Conservation (phyloP, 2,113 vertebrate genomes). For the Eulemur rufifrons region DNA sequence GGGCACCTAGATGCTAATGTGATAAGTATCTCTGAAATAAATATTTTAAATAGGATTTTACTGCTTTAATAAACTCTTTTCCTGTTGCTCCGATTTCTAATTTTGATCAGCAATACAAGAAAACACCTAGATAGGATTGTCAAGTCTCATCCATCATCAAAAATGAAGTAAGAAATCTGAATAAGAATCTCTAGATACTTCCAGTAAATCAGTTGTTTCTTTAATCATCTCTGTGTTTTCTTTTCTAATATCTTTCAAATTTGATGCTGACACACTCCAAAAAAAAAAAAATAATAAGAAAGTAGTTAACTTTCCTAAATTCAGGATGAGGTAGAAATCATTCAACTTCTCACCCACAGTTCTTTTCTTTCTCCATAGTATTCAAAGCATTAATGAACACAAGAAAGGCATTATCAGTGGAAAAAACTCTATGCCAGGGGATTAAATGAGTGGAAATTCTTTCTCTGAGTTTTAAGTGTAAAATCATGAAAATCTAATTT, state of each 20-base stretch:
- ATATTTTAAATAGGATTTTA: slow-evolving; percentile 50
- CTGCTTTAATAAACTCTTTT: slow-evolving; percentile 51
- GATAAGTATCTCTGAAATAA: slow-evolving; percentile 50
- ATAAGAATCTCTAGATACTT: slow-evolving; percentile 59
- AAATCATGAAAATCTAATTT: not conserved
- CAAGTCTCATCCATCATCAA: slow-evolving; percentile 70
- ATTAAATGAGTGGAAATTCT: not conserved
- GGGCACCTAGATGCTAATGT: slow-evolving; percentile 26
- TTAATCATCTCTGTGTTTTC: slow-evolving; percentile 30
- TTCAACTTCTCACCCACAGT: not conserved
- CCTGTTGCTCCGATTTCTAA: slow-evolving; percentile 47
- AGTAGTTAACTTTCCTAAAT: slow-evolving; percentile 4
- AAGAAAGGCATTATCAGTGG: not conserved
- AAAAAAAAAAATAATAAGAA: not conserved
- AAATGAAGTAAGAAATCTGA: slow-evolving; percentile 49
- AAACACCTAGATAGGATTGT: slow-evolving; percentile 53
- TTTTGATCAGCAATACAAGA: slow-evolving; percentile 54
- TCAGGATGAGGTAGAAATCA: not conserved
- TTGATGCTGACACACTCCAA: not conserved
- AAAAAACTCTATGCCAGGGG: not conserved
- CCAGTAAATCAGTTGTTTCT: slow-evolving; percentile 23
- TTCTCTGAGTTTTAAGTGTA: not conserved
- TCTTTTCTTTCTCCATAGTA: not conserved
- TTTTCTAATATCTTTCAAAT: slow-evolving; percentile 39
- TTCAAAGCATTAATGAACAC: not conserved